phyloP scores from a whole-genome alignment of 1,140 invertebrate species.

The Cherax quadricarinatus region DNA sequence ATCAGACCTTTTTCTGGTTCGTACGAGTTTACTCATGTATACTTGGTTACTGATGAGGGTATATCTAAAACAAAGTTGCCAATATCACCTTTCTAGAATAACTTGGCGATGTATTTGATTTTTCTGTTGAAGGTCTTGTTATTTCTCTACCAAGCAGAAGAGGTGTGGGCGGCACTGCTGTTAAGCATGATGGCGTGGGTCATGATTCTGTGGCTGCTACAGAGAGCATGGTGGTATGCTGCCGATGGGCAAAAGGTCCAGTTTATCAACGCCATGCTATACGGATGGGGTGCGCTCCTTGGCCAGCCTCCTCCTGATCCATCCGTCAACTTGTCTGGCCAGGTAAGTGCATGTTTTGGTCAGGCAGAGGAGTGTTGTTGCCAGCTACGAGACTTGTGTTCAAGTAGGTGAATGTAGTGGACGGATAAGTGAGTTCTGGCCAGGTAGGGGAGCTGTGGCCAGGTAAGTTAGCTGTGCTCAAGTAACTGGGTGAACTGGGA shows the following conservation, averaged over 20 bases:
- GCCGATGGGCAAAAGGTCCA: neutral
- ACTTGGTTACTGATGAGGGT: neutral
- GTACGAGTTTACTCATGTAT: neutral
- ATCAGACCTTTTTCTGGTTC: slow-evolving; percentile 15
- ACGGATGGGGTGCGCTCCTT: neutral
- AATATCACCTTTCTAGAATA: neutral
- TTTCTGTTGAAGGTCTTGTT: neutral
- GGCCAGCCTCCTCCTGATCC: neutral
- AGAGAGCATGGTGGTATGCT: neutral
- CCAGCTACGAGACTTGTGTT: too few relatives aligned
- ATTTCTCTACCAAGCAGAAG: neutral
- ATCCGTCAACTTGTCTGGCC: neutral
- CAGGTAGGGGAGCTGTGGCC: too few relatives aligned
- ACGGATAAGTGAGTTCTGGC: too few relatives aligned
- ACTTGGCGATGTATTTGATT: neutral
- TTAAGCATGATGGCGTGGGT: neutral
- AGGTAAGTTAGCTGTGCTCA: too few relatives aligned
- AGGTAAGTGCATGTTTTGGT: neutral
- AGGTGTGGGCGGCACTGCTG: neutral
- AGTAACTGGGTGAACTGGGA: too few relatives aligned
- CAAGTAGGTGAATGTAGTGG: too few relatives aligned
- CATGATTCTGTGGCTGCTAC: slow-evolving; percentile 7
- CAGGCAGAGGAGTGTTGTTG: too few relatives aligned
- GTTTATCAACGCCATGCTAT: neutral
- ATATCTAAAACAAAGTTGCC: neutral